These are phyloP conservation scores for Furcula furcula DNA, from an alignment of 2,888 invertebrate genomes.

Conservation along the genomic window DNA sequence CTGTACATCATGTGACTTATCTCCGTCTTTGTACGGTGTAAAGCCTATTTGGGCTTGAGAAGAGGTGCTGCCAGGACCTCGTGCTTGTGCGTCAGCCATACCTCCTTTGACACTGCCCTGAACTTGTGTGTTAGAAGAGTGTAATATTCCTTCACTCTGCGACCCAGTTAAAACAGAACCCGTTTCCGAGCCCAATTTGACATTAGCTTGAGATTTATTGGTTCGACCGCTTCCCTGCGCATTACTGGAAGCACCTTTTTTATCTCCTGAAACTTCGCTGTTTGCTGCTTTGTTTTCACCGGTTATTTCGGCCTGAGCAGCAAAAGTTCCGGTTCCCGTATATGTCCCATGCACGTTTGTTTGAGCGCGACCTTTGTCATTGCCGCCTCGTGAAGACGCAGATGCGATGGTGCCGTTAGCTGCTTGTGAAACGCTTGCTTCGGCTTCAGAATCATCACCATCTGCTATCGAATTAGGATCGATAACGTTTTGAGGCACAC, in stretches of 20 bases:
- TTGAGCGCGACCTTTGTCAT: conserved; percentile 88
- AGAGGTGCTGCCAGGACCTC: conserved; percentile 91
- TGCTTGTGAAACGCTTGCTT: conserved; percentile 82
- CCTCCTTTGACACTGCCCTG: conserved; percentile 92
- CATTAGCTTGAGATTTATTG: conserved; percentile 89
- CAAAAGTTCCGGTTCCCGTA: conserved; percentile 89
- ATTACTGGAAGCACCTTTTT: conserved; percentile 87
- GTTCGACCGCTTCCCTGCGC: conserved; percentile 88
- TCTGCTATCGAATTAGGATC: conserved; percentile 70
- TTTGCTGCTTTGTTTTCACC: conserved; percentile 88
- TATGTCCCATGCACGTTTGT: conserved; percentile 92
- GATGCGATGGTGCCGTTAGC: conserved; percentile 86
- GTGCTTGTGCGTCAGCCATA: conserved; percentile 92
- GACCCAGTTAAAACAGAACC: conserved; percentile 89
- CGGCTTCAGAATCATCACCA: conserved; percentile 88
- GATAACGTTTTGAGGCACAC: conserved; percentile 60
- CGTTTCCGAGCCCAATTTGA: conserved; percentile 87
- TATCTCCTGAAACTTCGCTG: conserved; percentile 86
- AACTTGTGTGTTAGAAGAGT: conserved; percentile 90
- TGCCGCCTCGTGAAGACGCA: conserved; percentile 89
- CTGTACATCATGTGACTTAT: conserved; percentile 71
- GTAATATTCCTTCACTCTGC: conserved; percentile 87
- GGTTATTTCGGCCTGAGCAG: conserved; percentile 90
- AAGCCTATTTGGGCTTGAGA: conserved; percentile 95
- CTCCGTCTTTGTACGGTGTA: conserved; percentile 86